A percentile compares a stretch with the other conserved stretches of the same genome.
Evolutionary conservation across 2,113 vertebrate species (phyloP).

Genomic region (Otus sunia): DNA sequence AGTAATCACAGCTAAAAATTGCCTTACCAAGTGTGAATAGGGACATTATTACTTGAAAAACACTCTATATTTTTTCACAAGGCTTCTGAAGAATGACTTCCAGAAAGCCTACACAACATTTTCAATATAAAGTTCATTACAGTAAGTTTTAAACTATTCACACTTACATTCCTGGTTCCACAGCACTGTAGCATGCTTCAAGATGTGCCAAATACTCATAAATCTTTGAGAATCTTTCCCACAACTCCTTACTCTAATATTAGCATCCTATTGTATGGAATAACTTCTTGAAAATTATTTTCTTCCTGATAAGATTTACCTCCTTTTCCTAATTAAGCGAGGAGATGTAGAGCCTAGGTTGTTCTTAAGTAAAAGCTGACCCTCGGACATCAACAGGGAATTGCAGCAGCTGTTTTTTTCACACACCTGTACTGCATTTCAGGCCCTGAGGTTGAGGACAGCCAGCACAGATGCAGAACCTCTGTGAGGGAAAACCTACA

Average conservation of each 20-base stretch:
- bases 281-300: no score
- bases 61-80: neutral
- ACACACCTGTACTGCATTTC: neutral
- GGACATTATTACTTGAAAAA: neutral
- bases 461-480: neutral
- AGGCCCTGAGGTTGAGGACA: neutral
- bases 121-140: neutral
- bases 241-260: neutral
- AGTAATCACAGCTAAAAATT: neutral
- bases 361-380: neutral
- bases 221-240: neutral
- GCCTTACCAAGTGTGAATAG: neutral
- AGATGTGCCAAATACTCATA: neutral
- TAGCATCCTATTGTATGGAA: rapidly evolving
- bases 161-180: neutral
- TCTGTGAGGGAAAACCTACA: neutral
- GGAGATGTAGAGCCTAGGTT: rapidly evolving
- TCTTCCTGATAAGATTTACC: neutral
- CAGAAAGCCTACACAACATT: neutral
- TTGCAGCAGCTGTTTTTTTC: neutral
- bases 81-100: neutral
- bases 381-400: neutral
- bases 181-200: neutral
- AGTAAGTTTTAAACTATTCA: neutral
- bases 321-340: neutral